Percentiles rank a stretch among this genome's conserved stretches.
Evolutionary conservation across 2,888 invertebrate genomes (phyloP).

Genomic region (Ophion ventricosus): DNA sequence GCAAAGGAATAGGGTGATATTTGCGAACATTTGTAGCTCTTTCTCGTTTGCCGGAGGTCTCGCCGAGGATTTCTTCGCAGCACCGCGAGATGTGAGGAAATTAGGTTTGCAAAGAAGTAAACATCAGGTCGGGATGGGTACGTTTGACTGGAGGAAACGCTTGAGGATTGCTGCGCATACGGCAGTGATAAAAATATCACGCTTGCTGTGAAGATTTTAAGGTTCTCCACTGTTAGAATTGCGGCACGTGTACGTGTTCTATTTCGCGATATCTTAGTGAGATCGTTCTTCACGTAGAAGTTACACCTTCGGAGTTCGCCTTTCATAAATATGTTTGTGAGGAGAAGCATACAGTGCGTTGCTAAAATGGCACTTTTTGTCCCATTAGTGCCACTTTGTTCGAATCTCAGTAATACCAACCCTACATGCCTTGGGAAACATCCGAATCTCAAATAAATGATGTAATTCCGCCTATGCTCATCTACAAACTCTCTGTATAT

Average conservation of each 20-base stretch:
- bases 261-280: constrained; percentile 15
- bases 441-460: constrained; percentile 42
- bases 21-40: background rate
- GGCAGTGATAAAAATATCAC: constrained; percentile 80
- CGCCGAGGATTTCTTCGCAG: constrained; percentile 72
- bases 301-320: constrained; percentile 4
- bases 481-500: constrained; percentile 20
- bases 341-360: constrained; percentile 60
- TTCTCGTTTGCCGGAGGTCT: constrained; percentile 21
- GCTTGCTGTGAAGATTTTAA: constrained; percentile 34
- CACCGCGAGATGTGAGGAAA: constrained; percentile 73
- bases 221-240: constrained; percentile 47
- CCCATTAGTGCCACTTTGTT: constrained; percentile 80
- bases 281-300: constrained; percentile 47
- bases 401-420: constrained; percentile 54
- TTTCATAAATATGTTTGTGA: constrained; percentile 26
- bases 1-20: background rate
- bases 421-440: constrained; percentile 71
- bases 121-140: constrained; percentile 77
- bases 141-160: constrained; percentile 79
- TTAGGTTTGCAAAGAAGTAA: constrained; percentile 82
- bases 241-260: background rate
- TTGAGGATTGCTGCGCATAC: constrained; percentile 58
- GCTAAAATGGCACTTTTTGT: constrained; percentile 74
- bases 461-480: constrained; percentile 19